Evolutionary conservation across 1,140 invertebrate genomes (phyloP).

Genomic region (Onthophagus taurus): DNA sequence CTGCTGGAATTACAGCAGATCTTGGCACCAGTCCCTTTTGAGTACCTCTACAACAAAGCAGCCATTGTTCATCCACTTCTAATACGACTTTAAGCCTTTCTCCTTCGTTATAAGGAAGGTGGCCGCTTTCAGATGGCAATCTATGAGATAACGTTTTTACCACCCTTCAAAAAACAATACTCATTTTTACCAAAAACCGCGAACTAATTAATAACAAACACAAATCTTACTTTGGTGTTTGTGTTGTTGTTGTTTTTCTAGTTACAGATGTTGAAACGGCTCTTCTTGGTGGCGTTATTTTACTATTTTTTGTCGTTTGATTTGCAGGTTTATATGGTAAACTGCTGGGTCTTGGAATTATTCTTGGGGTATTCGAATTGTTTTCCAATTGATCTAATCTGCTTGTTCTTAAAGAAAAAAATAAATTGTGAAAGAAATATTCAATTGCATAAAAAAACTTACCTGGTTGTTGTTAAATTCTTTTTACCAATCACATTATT

Average conservation of each 20-base stretch:
- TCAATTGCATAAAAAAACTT: background rate
- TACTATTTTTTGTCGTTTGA: slow-evolving; percentile 39
- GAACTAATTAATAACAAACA: background rate
- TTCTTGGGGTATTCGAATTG: slow-evolving; percentile 34
- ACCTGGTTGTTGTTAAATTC: slow-evolving; percentile 14
- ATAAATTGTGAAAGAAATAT: background rate
- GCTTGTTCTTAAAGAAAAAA: slow-evolving; percentile 39
- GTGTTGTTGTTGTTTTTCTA: slow-evolving; percentile 32
- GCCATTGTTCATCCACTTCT: slow-evolving; percentile 67
- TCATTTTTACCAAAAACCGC: slow-evolving; percentile 10
- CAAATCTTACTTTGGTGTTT: slow-evolving; percentile 40
- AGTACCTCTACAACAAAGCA: slow-evolving; percentile 65
- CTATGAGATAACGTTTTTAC: slow-evolving; percentile 65
- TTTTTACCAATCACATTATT: slow-evolving; percentile 18
- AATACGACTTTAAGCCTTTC: slow-evolving; percentile 62
- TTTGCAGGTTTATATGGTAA: slow-evolving; percentile 50
- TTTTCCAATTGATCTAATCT: slow-evolving; percentile 47
- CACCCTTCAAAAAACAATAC: slow-evolving; percentile 41
- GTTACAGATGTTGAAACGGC: slow-evolving; percentile 51
- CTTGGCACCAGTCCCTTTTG: slow-evolving; percentile 68
- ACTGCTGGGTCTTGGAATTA: slow-evolving; percentile 47
- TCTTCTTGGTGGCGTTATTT: slow-evolving; percentile 46
- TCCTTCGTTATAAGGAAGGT: slow-evolving; percentile 69
- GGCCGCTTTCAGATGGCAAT: slow-evolving; percentile 62
- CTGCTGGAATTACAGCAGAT: slow-evolving; percentile 54